These are phyloP conservation scores for Lucifuga dentata DNA, from an alignment of 2,113 vertebrate genomes.

Conservation along the genomic window DNA sequence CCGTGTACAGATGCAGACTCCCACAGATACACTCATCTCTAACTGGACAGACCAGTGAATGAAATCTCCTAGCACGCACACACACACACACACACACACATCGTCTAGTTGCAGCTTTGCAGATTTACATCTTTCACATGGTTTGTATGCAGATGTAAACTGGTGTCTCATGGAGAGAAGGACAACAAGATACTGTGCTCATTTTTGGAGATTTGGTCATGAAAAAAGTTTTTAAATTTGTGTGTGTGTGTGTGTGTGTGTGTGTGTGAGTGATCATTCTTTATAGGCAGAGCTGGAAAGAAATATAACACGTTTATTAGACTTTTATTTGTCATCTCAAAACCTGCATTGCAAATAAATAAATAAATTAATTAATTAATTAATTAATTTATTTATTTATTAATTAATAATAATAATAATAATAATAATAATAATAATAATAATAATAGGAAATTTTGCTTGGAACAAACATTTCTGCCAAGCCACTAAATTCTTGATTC, in stretches of 20 bases:
- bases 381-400: no score
- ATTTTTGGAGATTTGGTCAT: slow-evolving; percentile 30
- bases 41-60: slow-evolving; percentile 70
- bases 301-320: no score
- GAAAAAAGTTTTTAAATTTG: slow-evolving; percentile 27
- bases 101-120: slow-evolving; percentile 65
- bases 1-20: slow-evolving; percentile 54
- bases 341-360: no score
- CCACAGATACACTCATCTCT: slow-evolving; percentile 67
- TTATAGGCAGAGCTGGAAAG: no score
- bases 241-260: neutral
- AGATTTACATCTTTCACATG: slow-evolving; percentile 63
- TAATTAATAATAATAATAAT: no score
- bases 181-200: slow-evolving; percentile 16
- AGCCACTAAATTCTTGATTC: no score
- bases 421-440: no score
- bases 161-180: slow-evolving; percentile 30
- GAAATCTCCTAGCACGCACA: slow-evolving; percentile 61
- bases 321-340: no score
- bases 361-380: no score
- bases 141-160: slow-evolving; percentile 48
- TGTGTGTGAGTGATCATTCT: neutral
- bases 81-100: no score
- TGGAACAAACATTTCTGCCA: no score
- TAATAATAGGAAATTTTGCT: no score